Evolutionary conservation across 2,797 vertebrate species (phyloP).

Genomic region (Tauraco hartlaubi): DNA sequence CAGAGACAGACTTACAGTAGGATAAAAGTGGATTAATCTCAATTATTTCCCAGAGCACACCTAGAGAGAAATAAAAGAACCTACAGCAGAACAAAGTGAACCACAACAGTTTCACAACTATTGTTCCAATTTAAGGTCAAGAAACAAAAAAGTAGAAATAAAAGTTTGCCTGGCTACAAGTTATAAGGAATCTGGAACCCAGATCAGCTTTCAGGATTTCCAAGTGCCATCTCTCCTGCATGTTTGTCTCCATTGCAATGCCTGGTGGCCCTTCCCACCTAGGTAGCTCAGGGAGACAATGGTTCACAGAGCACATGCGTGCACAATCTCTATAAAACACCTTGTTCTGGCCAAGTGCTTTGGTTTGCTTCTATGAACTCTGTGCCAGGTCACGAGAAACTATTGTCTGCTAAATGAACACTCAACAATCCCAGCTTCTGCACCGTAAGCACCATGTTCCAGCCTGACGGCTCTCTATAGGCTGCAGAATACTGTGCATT

Average conservation of each 20-base stretch:
- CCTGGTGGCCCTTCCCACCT: not conserved
- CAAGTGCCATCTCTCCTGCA: not conserved
- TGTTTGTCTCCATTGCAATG: not conserved
- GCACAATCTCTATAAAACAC: not conserved
- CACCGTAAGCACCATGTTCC: not conserved
- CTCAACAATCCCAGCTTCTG: not conserved
- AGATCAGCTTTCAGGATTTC: not conserved
- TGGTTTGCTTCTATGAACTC: not conserved
- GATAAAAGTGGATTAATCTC: not conserved
- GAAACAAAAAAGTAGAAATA: not conserved
- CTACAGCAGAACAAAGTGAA: not conserved
- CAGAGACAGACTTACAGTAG: not conserved
- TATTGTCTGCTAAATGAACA: not conserved
- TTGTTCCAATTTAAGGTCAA: not conserved
- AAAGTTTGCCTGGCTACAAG: not conserved
- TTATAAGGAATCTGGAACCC: not conserved
- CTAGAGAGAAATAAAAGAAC: not conserved
- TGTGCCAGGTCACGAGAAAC: not conserved
- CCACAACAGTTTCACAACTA: rapidly evolving
- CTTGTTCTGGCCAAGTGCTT: not conserved
- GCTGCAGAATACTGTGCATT: not conserved
- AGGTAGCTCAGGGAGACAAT: not conserved
- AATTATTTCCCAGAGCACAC: not conserved
- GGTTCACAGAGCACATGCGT: not conserved
- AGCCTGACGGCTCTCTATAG: not conserved